phyloP scores from a whole-genome alignment of 2,888 invertebrate genomes.

The Tachina lurida region DNA sequence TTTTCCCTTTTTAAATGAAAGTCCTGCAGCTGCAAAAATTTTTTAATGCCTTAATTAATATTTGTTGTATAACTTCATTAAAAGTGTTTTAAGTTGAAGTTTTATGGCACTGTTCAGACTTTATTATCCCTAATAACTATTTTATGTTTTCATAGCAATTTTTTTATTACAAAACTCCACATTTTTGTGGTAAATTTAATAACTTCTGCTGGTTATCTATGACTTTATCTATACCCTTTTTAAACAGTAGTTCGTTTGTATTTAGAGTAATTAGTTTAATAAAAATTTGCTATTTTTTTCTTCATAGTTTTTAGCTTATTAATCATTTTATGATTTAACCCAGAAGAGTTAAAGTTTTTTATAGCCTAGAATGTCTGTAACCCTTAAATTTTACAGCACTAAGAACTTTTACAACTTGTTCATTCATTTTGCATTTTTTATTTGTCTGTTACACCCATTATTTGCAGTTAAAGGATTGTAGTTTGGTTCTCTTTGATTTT shows the following conservation, averaged over 20 bases:
- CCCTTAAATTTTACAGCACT: background rate
- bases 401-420: slow-evolving; percentile 13
- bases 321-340: slow-evolving; percentile 37
- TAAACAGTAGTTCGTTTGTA: slow-evolving; percentile 15
- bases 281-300: background rate
- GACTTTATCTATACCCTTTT: background rate
- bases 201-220: background rate
- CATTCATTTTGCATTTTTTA: slow-evolving; percentile 10
- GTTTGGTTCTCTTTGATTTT: background rate
- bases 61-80: background rate
- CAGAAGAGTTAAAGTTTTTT: background rate
- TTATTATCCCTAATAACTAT: slow-evolving; percentile 11
- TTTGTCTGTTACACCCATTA: slow-evolving; percentile 45
- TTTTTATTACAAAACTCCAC: slow-evolving; percentile 38
- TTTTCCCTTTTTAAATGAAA: background rate
- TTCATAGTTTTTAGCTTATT: slow-evolving; percentile 17
- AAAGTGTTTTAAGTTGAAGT: background rate
- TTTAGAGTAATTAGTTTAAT: slow-evolving; percentile 20
- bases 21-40: background rate
- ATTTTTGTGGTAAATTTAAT: slow-evolving; percentile 51
- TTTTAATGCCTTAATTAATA: background rate
- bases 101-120: background rate
- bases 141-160: slow-evolving; percentile 13
- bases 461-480: background rate
- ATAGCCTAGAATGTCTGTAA: background rate